phyloP scores from a whole-genome alignment of 2,888 invertebrate genomes.

The Chouioia cunea region DNA sequence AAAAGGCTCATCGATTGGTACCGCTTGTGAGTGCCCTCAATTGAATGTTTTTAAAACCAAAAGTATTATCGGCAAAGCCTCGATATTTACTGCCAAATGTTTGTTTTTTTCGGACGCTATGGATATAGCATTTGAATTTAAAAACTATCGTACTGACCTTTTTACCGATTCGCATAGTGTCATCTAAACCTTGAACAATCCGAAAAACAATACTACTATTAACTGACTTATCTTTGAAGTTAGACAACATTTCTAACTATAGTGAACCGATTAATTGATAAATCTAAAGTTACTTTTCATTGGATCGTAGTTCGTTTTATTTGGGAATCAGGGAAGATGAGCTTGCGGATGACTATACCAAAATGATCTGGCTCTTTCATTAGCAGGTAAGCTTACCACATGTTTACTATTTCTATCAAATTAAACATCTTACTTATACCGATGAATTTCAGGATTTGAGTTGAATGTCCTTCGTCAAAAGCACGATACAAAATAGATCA shows the following conservation, averaged over 20 bases:
- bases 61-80: background rate
- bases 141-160: background rate
- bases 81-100: slow-evolving; percentile 11
- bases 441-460: slow-evolving; percentile 71
- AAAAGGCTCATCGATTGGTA: background rate
- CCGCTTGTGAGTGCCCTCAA: background rate
- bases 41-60: background rate
- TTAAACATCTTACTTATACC: background rate
- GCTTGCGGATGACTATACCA: too few relatives aligned
- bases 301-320: too few relatives aligned
- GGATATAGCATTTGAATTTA: slow-evolving; percentile 1
- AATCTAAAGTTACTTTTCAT: too few relatives aligned
- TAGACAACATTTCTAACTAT: too few relatives aligned
- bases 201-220: background rate
- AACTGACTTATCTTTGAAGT: background rate
- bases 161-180: slow-evolving; percentile 6
- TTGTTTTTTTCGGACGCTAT: background rate
- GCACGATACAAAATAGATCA: slow-evolving; percentile 80
- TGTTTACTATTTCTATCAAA: slow-evolving; percentile 30
- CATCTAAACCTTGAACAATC: background rate
- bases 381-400: slow-evolving; percentile 70
- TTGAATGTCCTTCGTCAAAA: slow-evolving; percentile 75
- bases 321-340: too few relatives aligned
- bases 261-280: too few relatives aligned
- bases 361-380: slow-evolving; percentile 80